Evolutionary conservation across 2,113 vertebrate species (phyloP).

Genomic region (Hyperopisus bebe): DNA sequence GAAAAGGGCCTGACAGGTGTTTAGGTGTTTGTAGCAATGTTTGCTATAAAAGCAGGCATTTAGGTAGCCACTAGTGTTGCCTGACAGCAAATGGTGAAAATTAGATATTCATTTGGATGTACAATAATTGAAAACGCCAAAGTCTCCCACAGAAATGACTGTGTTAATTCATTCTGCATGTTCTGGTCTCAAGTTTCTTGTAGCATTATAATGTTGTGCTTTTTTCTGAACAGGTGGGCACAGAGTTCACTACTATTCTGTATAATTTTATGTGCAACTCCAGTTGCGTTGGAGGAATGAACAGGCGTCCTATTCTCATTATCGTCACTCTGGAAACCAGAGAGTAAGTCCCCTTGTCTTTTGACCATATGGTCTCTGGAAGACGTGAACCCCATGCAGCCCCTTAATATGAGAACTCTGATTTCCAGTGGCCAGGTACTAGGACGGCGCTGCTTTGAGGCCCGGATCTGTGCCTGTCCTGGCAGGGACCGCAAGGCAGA

Average conservation of each 20-base stretch:
- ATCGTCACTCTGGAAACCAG: conserved; percentile 77
- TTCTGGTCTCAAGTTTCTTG: not conserved
- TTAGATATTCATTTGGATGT: not conserved
- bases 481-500: conserved; percentile 75
- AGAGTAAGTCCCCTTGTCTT: conserved; percentile 62
- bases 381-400: not conserved
- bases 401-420: not conserved
- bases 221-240: conserved; percentile 62
- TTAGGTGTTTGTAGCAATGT: not conserved
- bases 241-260: conserved; percentile 74
- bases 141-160: not conserved
- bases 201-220: not conserved
- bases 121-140: not conserved
- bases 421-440: conserved; percentile 67
- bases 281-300: conserved; percentile 79
- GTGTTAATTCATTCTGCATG: not conserved
- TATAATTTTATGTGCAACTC: conserved; percentile 86
- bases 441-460: conserved; percentile 76
- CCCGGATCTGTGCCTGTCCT: conserved; percentile 74
- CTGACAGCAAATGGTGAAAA: not conserved
- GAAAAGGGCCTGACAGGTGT: not conserved
- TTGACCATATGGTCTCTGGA: not conserved
- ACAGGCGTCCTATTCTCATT: conserved; percentile 74
- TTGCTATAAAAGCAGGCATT: not conserved
- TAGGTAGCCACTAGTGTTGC: not conserved